phyloP scores from a whole-genome alignment of 2,797 vertebrate genomes.

The Coregonus sp. region DNA sequence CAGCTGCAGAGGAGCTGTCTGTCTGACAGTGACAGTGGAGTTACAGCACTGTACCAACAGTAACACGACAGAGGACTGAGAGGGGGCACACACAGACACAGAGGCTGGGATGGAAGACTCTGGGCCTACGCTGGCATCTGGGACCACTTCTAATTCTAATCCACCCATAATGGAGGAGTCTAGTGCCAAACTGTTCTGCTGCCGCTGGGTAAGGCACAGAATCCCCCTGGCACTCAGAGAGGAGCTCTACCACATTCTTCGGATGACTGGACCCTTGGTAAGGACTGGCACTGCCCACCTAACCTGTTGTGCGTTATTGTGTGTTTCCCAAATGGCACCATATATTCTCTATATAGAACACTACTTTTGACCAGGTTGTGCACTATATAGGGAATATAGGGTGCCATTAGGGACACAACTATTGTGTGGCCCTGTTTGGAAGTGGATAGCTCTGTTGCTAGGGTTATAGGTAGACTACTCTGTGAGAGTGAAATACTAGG shows the following conservation, averaged over 20 bases:
- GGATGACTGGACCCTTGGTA: slow-evolving; percentile 78
- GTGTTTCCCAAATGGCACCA: background rate
- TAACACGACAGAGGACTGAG: slow-evolving; percentile 8
- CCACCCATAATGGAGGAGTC: slow-evolving; percentile 49
- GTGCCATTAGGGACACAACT: background rate
- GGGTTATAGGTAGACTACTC: background rate
- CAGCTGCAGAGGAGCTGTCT: slow-evolving; percentile 10
- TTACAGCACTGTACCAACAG: background rate
- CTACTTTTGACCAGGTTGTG: background rate
- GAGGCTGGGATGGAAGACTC: background rate
- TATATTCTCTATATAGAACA: background rate
- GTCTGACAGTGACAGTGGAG: slow-evolving; percentile 3
- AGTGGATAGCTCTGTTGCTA: background rate
- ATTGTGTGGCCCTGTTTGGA: background rate
- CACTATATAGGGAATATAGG: background rate
- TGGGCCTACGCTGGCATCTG: slow-evolving; percentile 8
- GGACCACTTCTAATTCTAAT: background rate
- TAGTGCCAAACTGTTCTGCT: slow-evolving; percentile 64
- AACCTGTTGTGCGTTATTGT: background rate
- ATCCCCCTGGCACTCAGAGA: slow-evolving; percentile 65
- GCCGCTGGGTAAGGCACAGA: slow-evolving; percentile 48
- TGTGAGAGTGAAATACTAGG: background rate
- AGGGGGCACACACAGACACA: background rate
- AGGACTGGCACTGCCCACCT: slow-evolving; percentile 36
- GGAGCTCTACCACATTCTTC: slow-evolving; percentile 74